Base-by-base conservation (phyloP, 2,113 vertebrate genomes). In the Callionymus lyra region DNA sequence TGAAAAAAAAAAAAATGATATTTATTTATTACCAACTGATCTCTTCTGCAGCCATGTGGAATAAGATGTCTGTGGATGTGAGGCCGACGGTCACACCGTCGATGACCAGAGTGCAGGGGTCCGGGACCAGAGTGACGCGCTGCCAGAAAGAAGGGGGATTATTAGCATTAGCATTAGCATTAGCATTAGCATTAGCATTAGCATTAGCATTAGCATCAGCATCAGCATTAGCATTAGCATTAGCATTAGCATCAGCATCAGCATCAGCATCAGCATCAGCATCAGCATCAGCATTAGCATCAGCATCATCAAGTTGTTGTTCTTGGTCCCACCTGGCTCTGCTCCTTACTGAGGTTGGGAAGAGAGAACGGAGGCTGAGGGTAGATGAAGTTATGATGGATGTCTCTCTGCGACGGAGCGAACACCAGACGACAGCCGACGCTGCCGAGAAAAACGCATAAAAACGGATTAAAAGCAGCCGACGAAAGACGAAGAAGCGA, bases 1-100 rank as follows among this genome's bases (percentile, higher is more conserved):
- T n/a, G 34, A 1, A 6, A 17, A 17, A 12, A 16, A 2, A 45
- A 27, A 6, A 6, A n/a, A 35, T 35, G 18, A 31, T 47, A 37
- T 39, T 33, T 5, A 44, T 44, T 61, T 16, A 14, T 65, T 65
- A 96, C 94, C 88, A 85, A 79, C 89, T 92, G 72, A 98, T 95
- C 80, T 94, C 92, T 67, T 98, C 94, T 0, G 90, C 83, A 0
- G 91, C 85, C 85, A 97, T 89, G 79, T 96, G 89, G 59, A 98
- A 84, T 2, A 97, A 74, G 10, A 98, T 79, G 44, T 98, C 94
- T 0, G 90, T 93, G 54, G 93, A 94, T 0, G 88, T 97, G 54
- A 97, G 33, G 40, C 91, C 92, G 0, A 98, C 50, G 2, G 88
- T 63, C 17, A 90, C 80, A 0, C 89, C 89, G 0, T 85, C 85